Base-by-base conservation (phyloP, 2,113 vertebrate species). In the Platysternon megacephalum region DNA sequence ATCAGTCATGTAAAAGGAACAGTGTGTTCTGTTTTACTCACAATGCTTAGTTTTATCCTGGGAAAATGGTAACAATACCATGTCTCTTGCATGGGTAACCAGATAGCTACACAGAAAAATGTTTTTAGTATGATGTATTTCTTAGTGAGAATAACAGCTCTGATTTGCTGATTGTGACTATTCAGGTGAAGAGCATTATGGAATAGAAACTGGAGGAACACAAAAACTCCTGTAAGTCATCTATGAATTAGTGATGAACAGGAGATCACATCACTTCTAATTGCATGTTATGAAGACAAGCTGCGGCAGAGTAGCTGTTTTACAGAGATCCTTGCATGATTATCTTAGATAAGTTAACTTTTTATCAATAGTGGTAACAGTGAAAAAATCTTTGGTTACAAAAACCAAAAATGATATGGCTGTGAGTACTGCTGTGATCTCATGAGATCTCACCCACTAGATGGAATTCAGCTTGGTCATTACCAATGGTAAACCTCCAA, bases 201-300 rank as follows among this genome's bases (percentile, higher is more conserved):
- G n/a, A 11, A 85, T n/a, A 84, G 88, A 95, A 95, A 72, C 5
- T 68, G 28, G 49, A 95, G 24, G 14, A 56, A 91, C 5, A 42
- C 3, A 82, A 24, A 51, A 80, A 79, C 5, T 82, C 11, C 35
- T 85, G 65, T 35, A 88, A 88, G 65, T 89, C 0, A 5, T 87
- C 88, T 46, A 55, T 84, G 49, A 96, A 91, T 87, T 87, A 89
- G 93, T 78, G 46, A 91, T 52, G 19, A 97, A 78, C n/a, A 83
- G 85, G 35, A 56, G 11, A 86, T 86, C 48, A 93, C 68, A 92
- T 68, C 16, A 87, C 2, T 91, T 86, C 42, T 82, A 48, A 93
- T 3, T 61, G 8, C 6, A 85, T 5, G 1, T 74, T 56, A 80
- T 29, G 35, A 92, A 95, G 81, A 83, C 24, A 96, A 68, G 42